Conservation (phyloP, 2,888 invertebrate species). For the Lymantria monacha region DNA sequence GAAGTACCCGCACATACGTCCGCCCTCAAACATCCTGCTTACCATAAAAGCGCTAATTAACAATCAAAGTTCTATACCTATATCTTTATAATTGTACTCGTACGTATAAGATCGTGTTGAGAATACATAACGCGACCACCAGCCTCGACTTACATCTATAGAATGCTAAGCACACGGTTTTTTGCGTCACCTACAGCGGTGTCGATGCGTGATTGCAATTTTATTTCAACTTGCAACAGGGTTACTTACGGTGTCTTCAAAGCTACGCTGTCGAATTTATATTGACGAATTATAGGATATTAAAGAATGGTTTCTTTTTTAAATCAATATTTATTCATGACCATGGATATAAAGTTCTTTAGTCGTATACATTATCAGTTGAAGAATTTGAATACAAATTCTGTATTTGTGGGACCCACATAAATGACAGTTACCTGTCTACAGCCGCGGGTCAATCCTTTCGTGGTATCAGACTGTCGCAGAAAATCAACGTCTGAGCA, state of each 20-base stretch:
- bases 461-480: too few relatives aligned
- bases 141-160: conserved; percentile 20
- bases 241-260: conserved; percentile 13
- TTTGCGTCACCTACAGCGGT: conserved; percentile 50
- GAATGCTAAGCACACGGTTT: conserved; percentile 38
- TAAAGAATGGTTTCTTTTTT: neutral
- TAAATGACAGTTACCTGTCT: too few relatives aligned
- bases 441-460: too few relatives aligned
- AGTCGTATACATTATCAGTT: neutral
- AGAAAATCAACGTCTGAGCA: too few relatives aligned
- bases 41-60: conserved; percentile 27
- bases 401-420: too few relatives aligned
- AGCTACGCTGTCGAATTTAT: neutral
- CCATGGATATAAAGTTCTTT: too few relatives aligned
- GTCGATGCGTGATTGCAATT: conserved; percentile 35
- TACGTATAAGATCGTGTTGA: conserved; percentile 13
- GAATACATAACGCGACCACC: conserved; percentile 46
- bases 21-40: conserved; percentile 1
- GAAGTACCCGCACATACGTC: neutral
- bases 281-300: neutral
- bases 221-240: conserved; percentile 29
- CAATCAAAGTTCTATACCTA: conserved; percentile 30
- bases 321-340: neutral
- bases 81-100: conserved; percentile 41
- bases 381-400: too few relatives aligned